Evolutionary conservation across 2,113 vertebrate genomes (phyloP).

Genomic region (Catharus fuscescens): DNA sequence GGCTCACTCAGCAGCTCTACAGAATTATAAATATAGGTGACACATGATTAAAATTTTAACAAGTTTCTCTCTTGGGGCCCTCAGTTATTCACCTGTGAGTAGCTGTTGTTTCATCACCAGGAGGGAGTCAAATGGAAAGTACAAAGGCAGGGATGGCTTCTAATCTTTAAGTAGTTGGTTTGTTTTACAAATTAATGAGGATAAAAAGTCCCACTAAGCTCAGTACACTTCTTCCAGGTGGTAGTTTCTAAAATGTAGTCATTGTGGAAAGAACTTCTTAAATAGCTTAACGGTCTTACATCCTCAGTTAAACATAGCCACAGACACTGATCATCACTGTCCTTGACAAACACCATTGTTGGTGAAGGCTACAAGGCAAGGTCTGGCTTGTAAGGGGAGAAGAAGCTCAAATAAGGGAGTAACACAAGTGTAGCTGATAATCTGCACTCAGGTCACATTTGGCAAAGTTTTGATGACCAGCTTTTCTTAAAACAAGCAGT

Average conservation of each 20-base stretch:
- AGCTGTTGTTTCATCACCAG: conserved; percentile 56
- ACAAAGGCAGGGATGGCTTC: background rate
- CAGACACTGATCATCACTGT: background rate
- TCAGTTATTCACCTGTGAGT: conserved; percentile 50
- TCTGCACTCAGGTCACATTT: background rate
- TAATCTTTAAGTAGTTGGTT: conserved; percentile 2
- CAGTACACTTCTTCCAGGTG: conserved; percentile 44
- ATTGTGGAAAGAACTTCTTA: conserved; percentile 17
- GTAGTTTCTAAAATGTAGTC: conserved; percentile 56
- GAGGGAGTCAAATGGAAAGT: conserved; percentile 50
- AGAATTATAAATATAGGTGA: background rate
- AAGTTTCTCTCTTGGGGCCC: conserved; percentile 46
- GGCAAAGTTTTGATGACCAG: background rate
- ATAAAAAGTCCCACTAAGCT: conserved; percentile 27
- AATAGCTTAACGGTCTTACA: conserved; percentile 11
- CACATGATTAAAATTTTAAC: conserved; percentile 62
- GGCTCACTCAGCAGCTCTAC: background rate
- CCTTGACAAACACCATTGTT: background rate
- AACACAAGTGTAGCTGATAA: background rate
- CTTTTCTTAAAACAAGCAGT: background rate
- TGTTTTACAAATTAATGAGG: conserved; percentile 25
- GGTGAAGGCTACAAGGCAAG: background rate
- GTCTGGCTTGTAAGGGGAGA: background rate
- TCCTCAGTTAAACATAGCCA: background rate
- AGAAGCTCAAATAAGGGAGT: background rate